Evolutionary conservation across 2,888 invertebrate species (phyloP).

Genomic region (Tenthredo notha): DNA sequence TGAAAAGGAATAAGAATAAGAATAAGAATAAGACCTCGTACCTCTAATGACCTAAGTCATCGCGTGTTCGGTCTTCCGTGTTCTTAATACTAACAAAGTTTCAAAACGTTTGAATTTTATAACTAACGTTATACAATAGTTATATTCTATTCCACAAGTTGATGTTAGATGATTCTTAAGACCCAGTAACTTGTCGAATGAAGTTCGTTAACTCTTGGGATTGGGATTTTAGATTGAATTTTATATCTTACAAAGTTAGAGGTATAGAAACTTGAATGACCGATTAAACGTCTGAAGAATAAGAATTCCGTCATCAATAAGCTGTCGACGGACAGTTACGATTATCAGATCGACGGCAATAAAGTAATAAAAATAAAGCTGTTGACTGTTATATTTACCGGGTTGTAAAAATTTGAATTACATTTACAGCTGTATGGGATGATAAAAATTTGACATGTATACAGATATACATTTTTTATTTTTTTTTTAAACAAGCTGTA

Average conservation of each 20-base stretch:
- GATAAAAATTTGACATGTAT: background rate
- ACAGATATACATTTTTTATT: background rate
- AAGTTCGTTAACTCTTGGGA: background rate
- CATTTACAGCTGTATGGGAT: slow-evolving; percentile 6
- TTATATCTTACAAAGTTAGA: background rate
- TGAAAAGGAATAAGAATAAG: background rate
- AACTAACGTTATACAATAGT: slow-evolving; percentile 10
- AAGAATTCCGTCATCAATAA: slow-evolving; percentile 20
- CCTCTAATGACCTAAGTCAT: slow-evolving; percentile 43
- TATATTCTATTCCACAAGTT: background rate
- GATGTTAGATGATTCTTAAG: background rate
- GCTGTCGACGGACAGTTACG: slow-evolving; percentile 16
- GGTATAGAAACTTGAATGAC: background rate
- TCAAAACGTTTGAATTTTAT: background rate
- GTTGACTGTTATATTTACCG: slow-evolving; percentile 28
- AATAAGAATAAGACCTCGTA: background rate
- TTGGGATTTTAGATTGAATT: background rate
- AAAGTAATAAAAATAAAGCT: slow-evolving; percentile 41
- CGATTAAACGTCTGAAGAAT: background rate
- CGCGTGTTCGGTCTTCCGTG: slow-evolving; percentile 60
- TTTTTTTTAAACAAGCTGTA: background rate
- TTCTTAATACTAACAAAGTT: slow-evolving; percentile 56
- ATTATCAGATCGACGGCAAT: slow-evolving; percentile 39
- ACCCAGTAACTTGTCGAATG: background rate
- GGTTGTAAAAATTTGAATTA: slow-evolving; percentile 34